Evolutionary conservation across 2,113 vertebrate genomes (phyloP), one percentile per base, ranked within the genome.

Genomic region (Nothocercus julius): DNA sequence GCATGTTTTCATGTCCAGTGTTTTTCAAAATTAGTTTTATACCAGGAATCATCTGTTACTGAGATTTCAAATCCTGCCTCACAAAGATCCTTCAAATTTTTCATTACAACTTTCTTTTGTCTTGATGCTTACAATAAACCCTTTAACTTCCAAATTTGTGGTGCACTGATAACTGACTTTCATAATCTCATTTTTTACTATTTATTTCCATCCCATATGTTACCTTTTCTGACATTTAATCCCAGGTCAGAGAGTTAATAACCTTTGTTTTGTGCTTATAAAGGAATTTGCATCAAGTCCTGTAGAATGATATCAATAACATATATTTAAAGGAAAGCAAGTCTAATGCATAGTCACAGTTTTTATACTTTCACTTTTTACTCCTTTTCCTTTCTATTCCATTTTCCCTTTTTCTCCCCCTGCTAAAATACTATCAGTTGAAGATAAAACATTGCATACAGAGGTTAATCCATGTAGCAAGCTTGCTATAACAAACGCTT

Each of bases 41-140:
- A 6, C 25, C 12, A 56, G 4, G 18, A 42, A 18, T 1, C 0
- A 0, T 22, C 53, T 67, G 7, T 51, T 67, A 36, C 2, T 11
- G 27, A 72, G 30, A 79, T 64, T 72, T 73, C 15, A 64, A 6
- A 6, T 81, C 30, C 56, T 63, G 5, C 8, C 85, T 22, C 3
- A 22, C 59, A n/a, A 61, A 36, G 12, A 2, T 75, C n/a, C 42
- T 82, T 62, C 34, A 66, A 24, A 77, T 82, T 68, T 68, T 1
- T 6, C 14, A 13, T 14, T 53, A 53, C 85, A 75, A 1, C 6
- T 7, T 28, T 73, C 17, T 16, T 89, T 82, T 79, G 6, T 16
- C 17, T 75, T 87, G 20, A 69, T 61, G 20, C 2, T 72, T 79
- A 9, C 27, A 87, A 67, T 62, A 88, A 80, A 67, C 7, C 30